Conservation (phyloP, 2,797 vertebrate species). For the Manis javanica region DNA sequence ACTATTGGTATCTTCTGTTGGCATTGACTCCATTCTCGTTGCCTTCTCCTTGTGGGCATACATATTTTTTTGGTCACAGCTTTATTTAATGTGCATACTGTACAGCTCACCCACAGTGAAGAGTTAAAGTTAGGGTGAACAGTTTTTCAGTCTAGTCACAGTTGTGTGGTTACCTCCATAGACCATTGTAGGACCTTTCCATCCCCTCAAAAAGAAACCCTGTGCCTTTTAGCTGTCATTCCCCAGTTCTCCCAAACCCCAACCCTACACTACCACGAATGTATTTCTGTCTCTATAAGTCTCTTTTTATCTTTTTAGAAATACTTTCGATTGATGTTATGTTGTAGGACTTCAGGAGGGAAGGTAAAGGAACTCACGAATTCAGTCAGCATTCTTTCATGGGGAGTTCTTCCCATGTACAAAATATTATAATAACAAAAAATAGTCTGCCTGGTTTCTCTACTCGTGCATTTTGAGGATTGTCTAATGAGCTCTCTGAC, state of each 20-base stretch:
- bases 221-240: not conserved
- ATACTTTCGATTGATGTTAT: not conserved
- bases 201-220: not conserved
- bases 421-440: not conserved
- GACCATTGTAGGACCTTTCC: not conserved
- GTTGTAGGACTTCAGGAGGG: not conserved
- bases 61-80: not conserved
- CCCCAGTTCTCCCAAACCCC: not conserved
- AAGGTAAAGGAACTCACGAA: not conserved
- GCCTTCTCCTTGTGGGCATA: not conserved
- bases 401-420: not conserved
- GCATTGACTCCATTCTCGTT: not conserved
- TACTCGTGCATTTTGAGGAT: not conserved
- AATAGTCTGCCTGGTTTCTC: rapidly evolving
- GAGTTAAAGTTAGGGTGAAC: too few relatives aligned
- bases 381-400: not conserved
- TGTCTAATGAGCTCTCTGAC: not conserved
- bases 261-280: not conserved
- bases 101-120: not conserved
- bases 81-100: too few relatives aligned
- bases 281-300: not conserved
- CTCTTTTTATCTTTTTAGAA: constrained; percentile 25
- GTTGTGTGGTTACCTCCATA: not conserved
- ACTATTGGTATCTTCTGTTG: not conserved
- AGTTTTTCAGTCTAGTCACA: not conserved